Evolutionary conservation across 2,113 vertebrate genomes (phyloP), one percentile per base, ranked within the genome.

Genomic region (Laterallus jamaicensis): DNA sequence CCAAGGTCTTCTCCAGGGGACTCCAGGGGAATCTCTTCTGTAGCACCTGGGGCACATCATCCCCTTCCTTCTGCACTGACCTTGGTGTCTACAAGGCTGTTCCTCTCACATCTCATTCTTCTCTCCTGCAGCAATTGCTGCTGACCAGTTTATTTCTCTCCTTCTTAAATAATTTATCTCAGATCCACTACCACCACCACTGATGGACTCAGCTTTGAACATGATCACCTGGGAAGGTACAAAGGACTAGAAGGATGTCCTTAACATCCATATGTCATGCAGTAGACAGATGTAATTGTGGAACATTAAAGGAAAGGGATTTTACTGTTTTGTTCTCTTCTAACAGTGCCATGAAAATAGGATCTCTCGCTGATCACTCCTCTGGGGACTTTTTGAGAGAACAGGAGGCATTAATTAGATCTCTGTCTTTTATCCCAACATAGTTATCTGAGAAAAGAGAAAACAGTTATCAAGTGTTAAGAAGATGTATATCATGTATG

Each of bases 391-490:
- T 13, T 24, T 17, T 17, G 12, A 81, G 14, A 81, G 5, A 3
- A 42, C 17, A 58, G 16, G n/a, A 78, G 5, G 10, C 12, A 64
- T 58, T 60, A 74, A 15, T 5, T 52, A 35, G 17, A 37, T 40
- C 24, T 59, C 28, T 62, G 6, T 42, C 5, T 50, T 82, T 12
- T n/a, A 39, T 67, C 37, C 9, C 12, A 74, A 49, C 6, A 12
- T 42, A 24, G 55, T 49, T 71, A 55, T 40, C 15, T n/a, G 14
- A 16, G 19, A 83, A 4, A 11, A 68, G 5, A 55, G 24, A 64
- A 76, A 10, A 0, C 6, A 31, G 0, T n/a, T 58, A 1, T 7
- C 15, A 32, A 56, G 18, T 79, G 1, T 40, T 56, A 20, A 63
- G 24, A 55, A 49, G 8, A 35, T 2, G 1, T 31, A 14, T 25